Percentiles rank a stretch among this genome's conserved stretches.
phyloP scores from a whole-genome alignment of 2,888 invertebrate genomes.

The Eulithis prunata region DNA sequence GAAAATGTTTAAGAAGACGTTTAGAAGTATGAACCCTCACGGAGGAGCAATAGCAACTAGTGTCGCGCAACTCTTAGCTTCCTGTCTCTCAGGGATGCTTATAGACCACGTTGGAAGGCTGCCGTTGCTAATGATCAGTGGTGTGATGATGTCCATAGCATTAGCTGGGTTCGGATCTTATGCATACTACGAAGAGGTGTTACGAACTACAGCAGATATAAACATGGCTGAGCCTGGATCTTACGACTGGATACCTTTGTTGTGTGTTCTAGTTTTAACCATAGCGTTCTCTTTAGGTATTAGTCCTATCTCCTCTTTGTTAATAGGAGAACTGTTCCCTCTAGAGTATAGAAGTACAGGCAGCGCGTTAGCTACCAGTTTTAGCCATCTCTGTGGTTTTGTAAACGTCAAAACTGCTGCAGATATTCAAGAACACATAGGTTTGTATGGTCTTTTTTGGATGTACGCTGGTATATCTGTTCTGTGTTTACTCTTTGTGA shows the following conservation, averaged over 20 bases:
- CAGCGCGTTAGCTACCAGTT: slow-evolving; percentile 89
- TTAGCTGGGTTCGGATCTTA: slow-evolving; percentile 93
- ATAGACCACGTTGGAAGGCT: slow-evolving; percentile 94
- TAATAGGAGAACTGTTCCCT: slow-evolving; percentile 89
- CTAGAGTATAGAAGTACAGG: slow-evolving; percentile 89
- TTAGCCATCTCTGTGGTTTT: slow-evolving; percentile 94
- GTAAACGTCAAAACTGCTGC: slow-evolving; percentile 93
- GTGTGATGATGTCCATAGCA: slow-evolving; percentile 93
- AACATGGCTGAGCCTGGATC: slow-evolving; percentile 76
- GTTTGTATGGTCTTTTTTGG: slow-evolving; percentile 93
- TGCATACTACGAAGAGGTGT: slow-evolving; percentile 90
- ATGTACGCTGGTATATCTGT: slow-evolving; percentile 92
- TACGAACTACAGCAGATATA: slow-evolving; percentile 66
- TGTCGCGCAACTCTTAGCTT: slow-evolving; percentile 92
- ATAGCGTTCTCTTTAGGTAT: slow-evolving; percentile 92
- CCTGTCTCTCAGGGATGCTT: slow-evolving; percentile 91
- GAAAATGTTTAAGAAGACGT: slow-evolving; percentile 93
- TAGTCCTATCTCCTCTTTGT: slow-evolving; percentile 89
- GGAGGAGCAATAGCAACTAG: slow-evolving; percentile 93
- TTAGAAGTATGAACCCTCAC: slow-evolving; percentile 91
- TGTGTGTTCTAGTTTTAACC: slow-evolving; percentile 92
- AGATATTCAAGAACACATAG: slow-evolving; percentile 89
- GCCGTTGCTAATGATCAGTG: slow-evolving; percentile 92
- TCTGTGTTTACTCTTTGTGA: slow-evolving; percentile 91
- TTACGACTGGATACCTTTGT: slow-evolving; percentile 92